Evolutionary conservation across 2,797 vertebrate species (phyloP).

Genomic region (Poeciliopsis turneri): DNA sequence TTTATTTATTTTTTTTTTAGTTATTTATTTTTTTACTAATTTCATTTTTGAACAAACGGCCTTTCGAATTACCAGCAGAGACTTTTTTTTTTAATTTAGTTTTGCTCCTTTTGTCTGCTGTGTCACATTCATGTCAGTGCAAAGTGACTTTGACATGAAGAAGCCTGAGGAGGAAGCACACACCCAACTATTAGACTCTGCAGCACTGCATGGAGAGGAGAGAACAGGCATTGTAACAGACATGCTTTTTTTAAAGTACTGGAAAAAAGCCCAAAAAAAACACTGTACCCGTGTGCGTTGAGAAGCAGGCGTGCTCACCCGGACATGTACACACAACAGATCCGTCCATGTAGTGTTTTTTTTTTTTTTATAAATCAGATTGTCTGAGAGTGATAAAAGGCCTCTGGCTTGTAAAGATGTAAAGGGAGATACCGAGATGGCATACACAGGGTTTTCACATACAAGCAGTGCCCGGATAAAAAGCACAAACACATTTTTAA

Average conservation of each 20-base stretch:
- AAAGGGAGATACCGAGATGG: slow-evolving; percentile 15
- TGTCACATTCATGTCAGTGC: slow-evolving; percentile 62
- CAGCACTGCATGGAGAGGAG: slow-evolving; percentile 35
- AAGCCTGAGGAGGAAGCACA: slow-evolving; percentile 61
- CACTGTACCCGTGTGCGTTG: neutral
- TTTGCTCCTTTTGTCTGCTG: slow-evolving; percentile 47
- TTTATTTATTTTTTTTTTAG: neutral
- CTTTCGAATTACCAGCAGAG: slow-evolving; percentile 59
- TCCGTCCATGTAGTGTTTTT: slow-evolving; percentile 10
- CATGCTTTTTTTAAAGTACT: slow-evolving; percentile 11
- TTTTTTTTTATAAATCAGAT: slow-evolving; percentile 26
- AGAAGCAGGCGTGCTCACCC: neutral
- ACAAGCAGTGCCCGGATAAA: neutral
- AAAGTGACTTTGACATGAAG: slow-evolving; percentile 69
- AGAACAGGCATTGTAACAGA: slow-evolving; percentile 19
- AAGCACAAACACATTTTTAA: neutral
- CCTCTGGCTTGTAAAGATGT: slow-evolving; percentile 23
- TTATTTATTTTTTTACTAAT: neutral
- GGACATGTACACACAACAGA: neutral
- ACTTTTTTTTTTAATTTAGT: slow-evolving; percentile 16
- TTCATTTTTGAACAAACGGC: slow-evolving; percentile 20
- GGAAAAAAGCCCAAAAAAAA: neutral
- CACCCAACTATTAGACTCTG: slow-evolving; percentile 54
- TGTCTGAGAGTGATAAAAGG: slow-evolving; percentile 39
- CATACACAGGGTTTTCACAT: neutral